phyloP scores from a whole-genome alignment of 2,113 vertebrate genomes.

The Cephalophus harveyi region DNA sequence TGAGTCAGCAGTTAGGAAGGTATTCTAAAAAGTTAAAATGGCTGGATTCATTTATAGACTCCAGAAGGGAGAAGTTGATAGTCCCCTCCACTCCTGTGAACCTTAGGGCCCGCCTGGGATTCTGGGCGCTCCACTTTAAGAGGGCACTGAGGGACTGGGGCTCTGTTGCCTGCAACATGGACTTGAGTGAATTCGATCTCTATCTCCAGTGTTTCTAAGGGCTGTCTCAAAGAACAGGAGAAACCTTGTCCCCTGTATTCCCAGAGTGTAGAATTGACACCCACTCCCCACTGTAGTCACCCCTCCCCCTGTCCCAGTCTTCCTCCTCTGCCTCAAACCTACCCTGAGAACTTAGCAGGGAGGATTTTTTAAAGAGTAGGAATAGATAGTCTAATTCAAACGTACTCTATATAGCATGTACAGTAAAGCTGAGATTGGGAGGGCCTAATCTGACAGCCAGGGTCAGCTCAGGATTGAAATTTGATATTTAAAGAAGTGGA shows the following conservation, averaged over 20 bases:
- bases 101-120: neutral
- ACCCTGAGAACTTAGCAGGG: neutral
- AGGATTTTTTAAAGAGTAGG: neutral
- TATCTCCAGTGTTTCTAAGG: neutral
- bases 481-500: neutral
- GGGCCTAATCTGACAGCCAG: neutral
- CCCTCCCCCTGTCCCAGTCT: neutral
- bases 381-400: neutral
- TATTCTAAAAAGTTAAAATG: neutral
- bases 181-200: neutral
- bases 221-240: neutral
- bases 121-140: neutral
- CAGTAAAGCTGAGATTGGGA: neutral
- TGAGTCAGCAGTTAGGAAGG: slow-evolving; percentile 13
- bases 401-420: neutral
- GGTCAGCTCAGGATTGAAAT: neutral
- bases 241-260: neutral
- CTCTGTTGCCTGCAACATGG: neutral
- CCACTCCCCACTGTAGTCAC: neutral
- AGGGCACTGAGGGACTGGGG: neutral
- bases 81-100: neutral
- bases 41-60: neutral
- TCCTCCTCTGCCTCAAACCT: neutral
- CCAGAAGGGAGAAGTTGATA: neutral
- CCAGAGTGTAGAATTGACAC: neutral